Evolutionary conservation across 2,888 invertebrate genomes (phyloP), one percentile per base, ranked within the genome.

Genomic region (Cheilosia urbana): DNA sequence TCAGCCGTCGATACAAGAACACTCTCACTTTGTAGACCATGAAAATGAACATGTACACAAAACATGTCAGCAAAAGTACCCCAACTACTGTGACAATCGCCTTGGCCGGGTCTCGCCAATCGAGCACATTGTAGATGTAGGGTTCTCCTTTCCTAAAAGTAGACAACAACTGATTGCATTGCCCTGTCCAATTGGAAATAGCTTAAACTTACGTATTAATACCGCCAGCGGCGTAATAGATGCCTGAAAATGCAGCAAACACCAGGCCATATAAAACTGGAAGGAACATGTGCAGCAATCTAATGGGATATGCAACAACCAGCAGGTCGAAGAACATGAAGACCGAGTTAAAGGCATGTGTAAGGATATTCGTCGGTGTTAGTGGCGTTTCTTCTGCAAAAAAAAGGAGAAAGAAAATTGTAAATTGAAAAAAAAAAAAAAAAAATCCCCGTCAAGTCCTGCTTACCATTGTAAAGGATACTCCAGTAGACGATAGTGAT

Each of bases 401-500:
- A 13, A 57, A 15, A 73, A 27, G 4, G 27, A 27, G 2, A 66
- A 24, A n/a, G 11, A 13, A 49, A 19, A 47, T 30, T 30, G n/a
- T 3, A 30, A 7, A 30, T 55, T n/a, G n/a, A 1, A 27, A 4
- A 37, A 19, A 30, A 3, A 4, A 9, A 9, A 1, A 27, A 4
- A 37, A 19, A 30, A 3, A 4, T 1, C 3, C 13, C 2, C 15
- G 0, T 5, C 13, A 45, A 34, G 53, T 6, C 82, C 57, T 15
- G 27, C 45, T 69, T 87, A 91, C 91, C 89, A 80, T 90, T 88
- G 58, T 92, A 91, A 0, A 92, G 88, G 34, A 92, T 79, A 27
- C 93, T 92, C 97, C 97, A 97, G 91, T 96, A 97, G 60, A 95
- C 93, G 17, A 95, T 93, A 0, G 96, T 95, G 87, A 97, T 95